Conservation (phyloP, 2,797 vertebrate species). For the Serranus cabrilla region DNA sequence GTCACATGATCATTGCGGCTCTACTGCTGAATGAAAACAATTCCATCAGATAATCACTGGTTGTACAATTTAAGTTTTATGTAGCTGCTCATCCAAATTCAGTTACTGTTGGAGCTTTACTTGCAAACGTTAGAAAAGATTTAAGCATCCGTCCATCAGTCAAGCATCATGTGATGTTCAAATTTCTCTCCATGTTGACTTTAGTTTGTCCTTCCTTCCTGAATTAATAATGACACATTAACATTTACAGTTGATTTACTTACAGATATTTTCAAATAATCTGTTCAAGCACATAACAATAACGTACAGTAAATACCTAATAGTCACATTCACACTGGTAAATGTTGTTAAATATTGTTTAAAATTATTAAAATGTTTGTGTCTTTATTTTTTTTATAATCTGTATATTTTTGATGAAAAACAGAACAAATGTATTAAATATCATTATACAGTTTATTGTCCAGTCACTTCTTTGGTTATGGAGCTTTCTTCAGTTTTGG, state of each 20-base stretch:
- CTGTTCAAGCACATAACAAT: not conserved
- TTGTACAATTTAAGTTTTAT: not conserved
- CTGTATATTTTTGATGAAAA: conserved; percentile 27
- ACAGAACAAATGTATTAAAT: conserved; percentile 10
- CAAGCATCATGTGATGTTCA: not conserved
- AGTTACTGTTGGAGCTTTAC: not conserved
- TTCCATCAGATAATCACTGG: not conserved
- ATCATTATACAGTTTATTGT: conserved; percentile 45
- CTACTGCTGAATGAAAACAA: not conserved
- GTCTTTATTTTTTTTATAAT: conserved; percentile 14
- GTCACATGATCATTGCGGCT: too few species aligned
- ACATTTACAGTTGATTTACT: not conserved
- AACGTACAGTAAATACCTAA: not conserved
- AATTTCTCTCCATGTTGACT: not conserved
- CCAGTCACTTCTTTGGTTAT: not conserved
- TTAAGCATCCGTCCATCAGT: not conserved
- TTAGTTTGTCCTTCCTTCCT: not conserved
- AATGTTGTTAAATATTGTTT: conserved; percentile 2
- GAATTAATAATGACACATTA: not conserved
- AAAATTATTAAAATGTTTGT: conserved; percentile 33
- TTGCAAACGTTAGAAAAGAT: not conserved
- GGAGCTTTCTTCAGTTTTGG: conserved; percentile 59
- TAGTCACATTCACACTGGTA: too few species aligned
- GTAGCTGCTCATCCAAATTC: not conserved
- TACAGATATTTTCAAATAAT: not conserved